Evolutionary conservation across 2,888 invertebrate genomes (phyloP).

Genomic region (Melipona beecheii): DNA sequence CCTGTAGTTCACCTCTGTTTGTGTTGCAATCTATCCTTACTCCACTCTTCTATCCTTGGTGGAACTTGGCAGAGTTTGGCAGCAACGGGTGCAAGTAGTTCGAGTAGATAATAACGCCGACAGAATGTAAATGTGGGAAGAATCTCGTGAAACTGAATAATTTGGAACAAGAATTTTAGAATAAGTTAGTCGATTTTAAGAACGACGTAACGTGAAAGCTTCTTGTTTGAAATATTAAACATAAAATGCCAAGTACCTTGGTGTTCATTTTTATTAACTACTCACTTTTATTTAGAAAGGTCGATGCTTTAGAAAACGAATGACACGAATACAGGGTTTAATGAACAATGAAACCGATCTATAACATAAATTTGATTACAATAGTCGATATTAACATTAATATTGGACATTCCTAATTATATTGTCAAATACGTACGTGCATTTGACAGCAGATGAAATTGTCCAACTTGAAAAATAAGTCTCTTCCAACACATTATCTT

Average conservation of each 20-base stretch:
- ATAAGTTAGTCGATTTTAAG: background rate
- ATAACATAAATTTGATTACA: background rate
- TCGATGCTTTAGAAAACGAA: background rate
- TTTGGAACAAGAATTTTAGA: background rate
- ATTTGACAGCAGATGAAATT: too few species aligned
- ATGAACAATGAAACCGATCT: background rate
- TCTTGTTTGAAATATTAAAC: background rate
- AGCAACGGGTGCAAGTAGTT: slow-evolving; percentile 22
- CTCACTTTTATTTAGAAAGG: background rate
- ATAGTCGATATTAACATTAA: background rate
- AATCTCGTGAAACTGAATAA: background rate
- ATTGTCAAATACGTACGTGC: background rate
- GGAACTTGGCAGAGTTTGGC: background rate
- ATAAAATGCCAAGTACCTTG: background rate
- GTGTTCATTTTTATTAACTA: background rate
- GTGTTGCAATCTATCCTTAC: background rate
- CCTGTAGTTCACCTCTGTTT: background rate
- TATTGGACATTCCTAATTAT: background rate
- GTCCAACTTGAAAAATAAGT: background rate
- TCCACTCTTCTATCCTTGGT: background rate
- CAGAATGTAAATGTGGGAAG: background rate
- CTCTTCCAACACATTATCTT: background rate
- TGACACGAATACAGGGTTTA: background rate
- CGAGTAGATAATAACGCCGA: background rate
- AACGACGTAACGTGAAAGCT: background rate